These are phyloP conservation scores for Trachemys scripta DNA, from an alignment of 2,113 vertebrate species.

Conservation along the genomic window DNA sequence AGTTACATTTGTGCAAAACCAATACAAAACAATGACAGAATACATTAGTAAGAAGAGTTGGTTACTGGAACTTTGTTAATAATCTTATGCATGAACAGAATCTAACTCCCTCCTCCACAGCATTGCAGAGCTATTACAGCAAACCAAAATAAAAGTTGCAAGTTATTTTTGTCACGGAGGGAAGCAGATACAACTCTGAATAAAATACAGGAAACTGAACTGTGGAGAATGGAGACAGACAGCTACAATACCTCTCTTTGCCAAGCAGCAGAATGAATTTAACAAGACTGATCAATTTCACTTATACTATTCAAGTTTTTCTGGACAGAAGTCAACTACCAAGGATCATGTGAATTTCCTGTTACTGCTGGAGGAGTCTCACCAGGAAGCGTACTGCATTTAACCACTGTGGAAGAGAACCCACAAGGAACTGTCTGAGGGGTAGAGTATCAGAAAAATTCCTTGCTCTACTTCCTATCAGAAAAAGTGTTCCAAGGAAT, in stretches of 20 bases:
- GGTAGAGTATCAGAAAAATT: conserved; percentile 48
- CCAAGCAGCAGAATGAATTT: background rate
- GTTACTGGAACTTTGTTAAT: background rate
- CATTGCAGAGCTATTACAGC: background rate
- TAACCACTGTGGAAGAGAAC: background rate
- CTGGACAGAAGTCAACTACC: background rate
- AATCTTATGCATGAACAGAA: background rate
- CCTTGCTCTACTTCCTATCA: background rate
- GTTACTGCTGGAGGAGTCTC: conserved; percentile 22
- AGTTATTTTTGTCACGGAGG: conserved; percentile 52
- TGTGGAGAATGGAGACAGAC: conserved; percentile 16
- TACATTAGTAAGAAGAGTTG: background rate
- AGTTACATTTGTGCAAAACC: background rate
- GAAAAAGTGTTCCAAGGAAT: background rate
- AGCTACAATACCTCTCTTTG: conserved; percentile 26
- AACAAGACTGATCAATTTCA: background rate
- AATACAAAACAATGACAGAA: background rate
- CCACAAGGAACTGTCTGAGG: conserved; percentile 9
- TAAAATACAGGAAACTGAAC: background rate
- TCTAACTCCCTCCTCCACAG: conserved; percentile 15
- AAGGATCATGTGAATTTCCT: background rate
- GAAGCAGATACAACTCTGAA: conserved; percentile 46
- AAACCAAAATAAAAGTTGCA: conserved; percentile 37
- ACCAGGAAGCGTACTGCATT: conserved; percentile 39
- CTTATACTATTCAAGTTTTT: background rate